Evolutionary conservation across 2,113 vertebrate genomes (phyloP).

Genomic region (Halichoerus grypus): DNA sequence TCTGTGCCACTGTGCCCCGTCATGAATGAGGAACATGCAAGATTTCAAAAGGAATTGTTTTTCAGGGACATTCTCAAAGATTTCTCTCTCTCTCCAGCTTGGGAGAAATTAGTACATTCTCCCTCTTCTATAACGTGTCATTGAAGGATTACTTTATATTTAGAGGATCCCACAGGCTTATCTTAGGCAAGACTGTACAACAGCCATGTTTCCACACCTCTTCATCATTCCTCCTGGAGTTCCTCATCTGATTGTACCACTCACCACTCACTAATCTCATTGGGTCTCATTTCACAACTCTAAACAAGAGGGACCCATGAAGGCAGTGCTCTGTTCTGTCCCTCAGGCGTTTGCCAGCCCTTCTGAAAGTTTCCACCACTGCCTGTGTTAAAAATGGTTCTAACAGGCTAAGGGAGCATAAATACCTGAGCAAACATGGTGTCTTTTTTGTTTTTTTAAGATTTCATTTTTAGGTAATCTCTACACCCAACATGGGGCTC

Average conservation of each 20-base stretch:
- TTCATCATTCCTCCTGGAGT: not conserved
- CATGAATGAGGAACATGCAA: not conserved
- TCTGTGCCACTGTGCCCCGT: not conserved
- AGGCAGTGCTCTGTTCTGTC: not conserved
- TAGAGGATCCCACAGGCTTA: conserved; percentile 2
- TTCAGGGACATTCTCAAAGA: not conserved
- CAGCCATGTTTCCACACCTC: not conserved
- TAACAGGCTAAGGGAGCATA: not conserved
- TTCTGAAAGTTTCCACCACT: not conserved
- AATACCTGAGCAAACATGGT: not conserved
- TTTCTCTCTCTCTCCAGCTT: not conserved
- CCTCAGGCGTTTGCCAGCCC: not conserved
- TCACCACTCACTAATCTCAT: not conserved
- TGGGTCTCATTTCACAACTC: not conserved
- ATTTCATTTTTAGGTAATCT: not conserved
- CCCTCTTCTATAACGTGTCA: not conserved
- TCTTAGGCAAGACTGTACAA: not conserved
- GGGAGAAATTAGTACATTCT: not conserved
- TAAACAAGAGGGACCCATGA: rapidly evolving
- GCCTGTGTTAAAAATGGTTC: not conserved
- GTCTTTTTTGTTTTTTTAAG: not conserved
- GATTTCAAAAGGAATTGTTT: not conserved
- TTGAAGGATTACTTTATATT: conserved; percentile 41
- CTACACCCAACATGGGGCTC: not conserved
- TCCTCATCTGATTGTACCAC: not conserved